Percentiles rank a stretch among this genome's conserved stretches.
These are phyloP conservation scores for Escarpia spicata DNA, from an alignment of 2,888 invertebrate species.

Conservation along the genomic window DNA sequence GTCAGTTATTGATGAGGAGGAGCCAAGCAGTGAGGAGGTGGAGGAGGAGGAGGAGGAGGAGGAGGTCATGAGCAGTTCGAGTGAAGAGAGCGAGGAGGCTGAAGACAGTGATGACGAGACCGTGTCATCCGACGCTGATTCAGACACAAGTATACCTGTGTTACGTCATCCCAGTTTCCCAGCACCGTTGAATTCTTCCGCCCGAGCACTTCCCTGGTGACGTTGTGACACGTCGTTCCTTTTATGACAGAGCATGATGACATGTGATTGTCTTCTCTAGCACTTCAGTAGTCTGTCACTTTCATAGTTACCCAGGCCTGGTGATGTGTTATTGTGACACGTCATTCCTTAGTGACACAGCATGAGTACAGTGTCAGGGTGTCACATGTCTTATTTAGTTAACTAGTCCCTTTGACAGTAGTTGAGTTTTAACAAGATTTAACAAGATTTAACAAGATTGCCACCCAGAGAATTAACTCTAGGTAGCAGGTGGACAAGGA, in stretches of 20 bases:
- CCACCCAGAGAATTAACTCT: too few species aligned
- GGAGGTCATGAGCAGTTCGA: neutral
- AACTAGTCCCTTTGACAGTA: neutral
- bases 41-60: neutral
- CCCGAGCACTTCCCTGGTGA: neutral
- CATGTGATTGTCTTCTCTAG: neutral
- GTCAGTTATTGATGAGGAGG: neutral
- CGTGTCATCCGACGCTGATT: neutral
- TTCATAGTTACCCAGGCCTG: neutral
- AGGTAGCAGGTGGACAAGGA: too few species aligned
- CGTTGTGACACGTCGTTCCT: neutral
- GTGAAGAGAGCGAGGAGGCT: conserved; percentile 8
- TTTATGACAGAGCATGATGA: neutral
- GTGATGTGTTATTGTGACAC: neutral
- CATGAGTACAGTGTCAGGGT: neutral
- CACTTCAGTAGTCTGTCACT: neutral
- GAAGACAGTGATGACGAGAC: neutral
- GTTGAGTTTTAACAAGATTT: too few species aligned
- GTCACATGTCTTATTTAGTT: neutral
- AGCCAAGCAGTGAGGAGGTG: neutral
- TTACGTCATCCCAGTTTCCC: neutral
- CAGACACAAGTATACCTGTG: conserved; percentile 13
- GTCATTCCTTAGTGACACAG: neutral
- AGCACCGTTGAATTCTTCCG: neutral
- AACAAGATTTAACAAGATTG: too few species aligned